phyloP scores from a whole-genome alignment of 2,888 invertebrate species.

The Cheiracanthium punctorium region DNA sequence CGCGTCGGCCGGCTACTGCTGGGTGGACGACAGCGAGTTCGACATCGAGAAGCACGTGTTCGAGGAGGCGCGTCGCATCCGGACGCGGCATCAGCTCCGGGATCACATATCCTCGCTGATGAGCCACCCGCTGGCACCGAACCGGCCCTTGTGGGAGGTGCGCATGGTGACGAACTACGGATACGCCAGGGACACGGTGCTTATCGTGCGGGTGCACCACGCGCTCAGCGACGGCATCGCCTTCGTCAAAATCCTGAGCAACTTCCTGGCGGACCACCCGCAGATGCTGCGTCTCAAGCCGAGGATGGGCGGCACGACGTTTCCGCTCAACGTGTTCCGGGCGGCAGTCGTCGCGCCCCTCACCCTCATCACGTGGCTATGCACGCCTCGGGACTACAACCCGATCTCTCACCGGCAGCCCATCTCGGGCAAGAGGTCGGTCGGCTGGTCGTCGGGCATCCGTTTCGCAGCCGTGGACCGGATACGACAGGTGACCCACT shows the following conservation, averaged over 20 bases:
- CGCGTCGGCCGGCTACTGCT: slow-evolving; percentile 76
- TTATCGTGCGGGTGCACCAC: slow-evolving; percentile 78
- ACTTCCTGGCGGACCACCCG: slow-evolving; percentile 70
- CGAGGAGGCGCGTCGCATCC: slow-evolving; percentile 75
- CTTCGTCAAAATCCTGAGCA: slow-evolving; percentile 76
- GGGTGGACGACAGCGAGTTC: slow-evolving; percentile 78
- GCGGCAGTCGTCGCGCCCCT: slow-evolving; percentile 78
- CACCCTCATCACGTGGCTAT: slow-evolving; percentile 77
- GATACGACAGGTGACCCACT: slow-evolving; percentile 79
- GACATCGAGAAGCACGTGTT: slow-evolving; percentile 79
- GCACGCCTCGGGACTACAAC: slow-evolving; percentile 77
- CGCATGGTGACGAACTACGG: slow-evolving; percentile 77
- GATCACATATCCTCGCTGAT: slow-evolving; percentile 77
- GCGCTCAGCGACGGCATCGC: slow-evolving; percentile 79
- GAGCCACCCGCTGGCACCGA: slow-evolving; percentile 76
- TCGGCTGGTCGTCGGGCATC: slow-evolving; percentile 79
- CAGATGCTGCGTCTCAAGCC: slow-evolving; percentile 74
- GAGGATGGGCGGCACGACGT: slow-evolving; percentile 76
- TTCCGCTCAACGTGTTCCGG: slow-evolving; percentile 77
- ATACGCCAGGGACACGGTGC: slow-evolving; percentile 76
- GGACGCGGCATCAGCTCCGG: slow-evolving; percentile 76
- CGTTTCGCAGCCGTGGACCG: slow-evolving; percentile 76
- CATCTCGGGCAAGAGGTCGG: slow-evolving; percentile 72
- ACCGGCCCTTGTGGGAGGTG: slow-evolving; percentile 79
- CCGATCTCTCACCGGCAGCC: slow-evolving; percentile 74